Conservation (phyloP, 2,888 invertebrate species). For the Cosmia trapezina region DNA sequence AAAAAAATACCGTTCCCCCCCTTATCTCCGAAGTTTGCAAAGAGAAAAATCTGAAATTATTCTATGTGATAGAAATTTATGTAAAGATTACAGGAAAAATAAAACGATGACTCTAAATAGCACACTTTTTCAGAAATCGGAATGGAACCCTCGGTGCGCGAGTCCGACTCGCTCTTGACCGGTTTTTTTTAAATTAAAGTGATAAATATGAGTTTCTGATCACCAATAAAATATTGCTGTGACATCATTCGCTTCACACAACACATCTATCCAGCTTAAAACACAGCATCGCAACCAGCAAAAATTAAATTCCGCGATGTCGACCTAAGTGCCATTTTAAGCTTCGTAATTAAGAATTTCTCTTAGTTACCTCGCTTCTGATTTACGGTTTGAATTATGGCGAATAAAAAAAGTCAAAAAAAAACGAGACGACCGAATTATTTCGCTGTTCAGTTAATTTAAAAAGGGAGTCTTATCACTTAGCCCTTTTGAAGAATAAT, state of each 20-base stretch:
- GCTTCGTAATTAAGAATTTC: slow-evolving; percentile 83
- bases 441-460: slow-evolving; percentile 74
- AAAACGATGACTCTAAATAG: too few relatives aligned
- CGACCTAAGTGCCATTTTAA: slow-evolving; percentile 75
- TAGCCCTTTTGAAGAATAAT: slow-evolving; percentile 69
- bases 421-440: slow-evolving; percentile 73
- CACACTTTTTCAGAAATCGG: too few relatives aligned
- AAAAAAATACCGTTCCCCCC: too few relatives aligned
- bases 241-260: slow-evolving; percentile 4
- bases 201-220: background rate
- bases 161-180: too few relatives aligned
- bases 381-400: slow-evolving; percentile 83
- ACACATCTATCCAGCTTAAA: slow-evolving; percentile 23
- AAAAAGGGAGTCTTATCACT: slow-evolving; percentile 74
- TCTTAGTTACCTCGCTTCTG: slow-evolving; percentile 78
- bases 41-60: too few relatives aligned
- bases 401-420: slow-evolving; percentile 70
- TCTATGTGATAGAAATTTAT: too few relatives aligned
- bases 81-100: too few relatives aligned
- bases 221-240: slow-evolving; percentile 15
- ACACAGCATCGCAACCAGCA: slow-evolving; percentile 55
- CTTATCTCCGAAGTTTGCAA: too few relatives aligned
- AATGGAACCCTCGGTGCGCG: too few relatives aligned
- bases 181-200: background rate
- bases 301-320: slow-evolving; percentile 75